These are phyloP conservation scores for Labeo calbasu DNA, from an alignment of 2,797 vertebrate genomes.

Conservation along the genomic window DNA sequence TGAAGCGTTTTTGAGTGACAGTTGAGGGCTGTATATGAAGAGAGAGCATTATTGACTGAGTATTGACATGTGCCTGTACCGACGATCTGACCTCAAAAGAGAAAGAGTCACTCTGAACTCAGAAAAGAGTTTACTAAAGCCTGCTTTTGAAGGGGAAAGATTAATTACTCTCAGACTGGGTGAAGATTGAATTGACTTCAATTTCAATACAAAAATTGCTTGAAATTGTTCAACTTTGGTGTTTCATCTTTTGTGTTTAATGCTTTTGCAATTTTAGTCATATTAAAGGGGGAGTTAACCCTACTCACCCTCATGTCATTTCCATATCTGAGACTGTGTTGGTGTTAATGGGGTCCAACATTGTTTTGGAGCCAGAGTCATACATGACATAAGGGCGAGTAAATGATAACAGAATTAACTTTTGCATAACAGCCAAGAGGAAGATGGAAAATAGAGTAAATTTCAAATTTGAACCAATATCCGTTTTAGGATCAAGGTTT, in stretches of 20 bases:
- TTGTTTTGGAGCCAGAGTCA: neutral
- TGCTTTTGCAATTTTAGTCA: neutral
- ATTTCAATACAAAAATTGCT: neutral
- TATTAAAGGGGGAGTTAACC: neutral
- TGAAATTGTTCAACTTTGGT: neutral
- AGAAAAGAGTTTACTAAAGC: neutral
- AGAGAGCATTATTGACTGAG: conserved; percentile 8
- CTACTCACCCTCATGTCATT: neutral
- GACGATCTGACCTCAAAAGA: neutral
- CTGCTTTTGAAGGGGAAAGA: conserved; percentile 1
- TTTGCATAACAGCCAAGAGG: neutral
- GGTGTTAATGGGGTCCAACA: neutral
- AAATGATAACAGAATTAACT: neutral
- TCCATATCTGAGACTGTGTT: neutral
- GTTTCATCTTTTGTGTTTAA: neutral
- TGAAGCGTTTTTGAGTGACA: neutral
- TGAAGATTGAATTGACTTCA: neutral
- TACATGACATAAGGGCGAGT: neutral
- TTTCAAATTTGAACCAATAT: neutral
- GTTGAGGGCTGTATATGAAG: neutral
- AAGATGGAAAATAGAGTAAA: neutral
- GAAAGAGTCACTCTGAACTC: neutral
- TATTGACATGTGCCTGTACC: conserved; percentile 4
- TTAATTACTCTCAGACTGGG: neutral
- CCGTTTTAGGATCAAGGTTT: neutral